Conservation (phyloP, 2,113 vertebrate genomes). For the Craseonycteris thonglongyai region DNA sequence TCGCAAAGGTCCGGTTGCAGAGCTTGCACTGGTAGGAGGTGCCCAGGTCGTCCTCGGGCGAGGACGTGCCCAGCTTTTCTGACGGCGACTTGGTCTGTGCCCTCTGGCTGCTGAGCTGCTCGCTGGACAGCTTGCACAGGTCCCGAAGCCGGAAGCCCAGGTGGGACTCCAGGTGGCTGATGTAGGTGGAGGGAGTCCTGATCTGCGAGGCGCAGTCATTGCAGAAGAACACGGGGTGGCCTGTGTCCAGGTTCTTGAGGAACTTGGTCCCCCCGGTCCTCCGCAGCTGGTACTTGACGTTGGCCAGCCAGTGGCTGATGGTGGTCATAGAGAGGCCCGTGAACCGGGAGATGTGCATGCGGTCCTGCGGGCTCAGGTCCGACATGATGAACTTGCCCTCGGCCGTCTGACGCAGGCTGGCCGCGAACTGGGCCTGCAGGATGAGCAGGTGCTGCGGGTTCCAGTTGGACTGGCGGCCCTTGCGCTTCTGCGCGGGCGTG, state of each 20-base stretch:
- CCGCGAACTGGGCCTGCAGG: slow-evolving; percentile 97
- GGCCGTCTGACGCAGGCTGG: slow-evolving; percentile 94
- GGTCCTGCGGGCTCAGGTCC: slow-evolving; percentile 98
- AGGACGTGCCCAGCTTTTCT: slow-evolving; percentile 93
- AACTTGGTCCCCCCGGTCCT: slow-evolving; percentile 99
- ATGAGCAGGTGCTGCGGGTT: slow-evolving; percentile 99
- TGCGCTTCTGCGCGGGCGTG: slow-evolving; percentile 96
- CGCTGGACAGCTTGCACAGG: slow-evolving; percentile 94
- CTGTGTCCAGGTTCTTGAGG: slow-evolving; percentile 98
- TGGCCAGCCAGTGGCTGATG: slow-evolving; percentile 99
- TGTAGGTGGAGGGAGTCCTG: slow-evolving; percentile 97
- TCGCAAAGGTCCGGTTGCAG: slow-evolving; percentile 99
- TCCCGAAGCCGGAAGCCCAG: slow-evolving; percentile 97
- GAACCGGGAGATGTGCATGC: slow-evolving; percentile 99
- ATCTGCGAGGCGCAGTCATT: slow-evolving; percentile 99
- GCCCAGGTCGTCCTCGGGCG: slow-evolving; percentile 90
- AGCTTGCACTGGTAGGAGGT: slow-evolving; percentile 96
- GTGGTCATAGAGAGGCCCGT: slow-evolving; percentile 99
- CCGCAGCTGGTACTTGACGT: slow-evolving; percentile 99
- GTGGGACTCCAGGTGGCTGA: slow-evolving; percentile 98
- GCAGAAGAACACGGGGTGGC: slow-evolving; percentile 99
- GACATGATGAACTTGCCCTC: slow-evolving; percentile 99
- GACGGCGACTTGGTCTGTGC: slow-evolving; percentile 93
- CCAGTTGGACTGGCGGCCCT: slow-evolving; percentile 99
- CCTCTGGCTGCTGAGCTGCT: slow-evolving; percentile 94